phyloP scores from a whole-genome alignment of 2,113 vertebrate species.

The Phainopepla nitens region DNA sequence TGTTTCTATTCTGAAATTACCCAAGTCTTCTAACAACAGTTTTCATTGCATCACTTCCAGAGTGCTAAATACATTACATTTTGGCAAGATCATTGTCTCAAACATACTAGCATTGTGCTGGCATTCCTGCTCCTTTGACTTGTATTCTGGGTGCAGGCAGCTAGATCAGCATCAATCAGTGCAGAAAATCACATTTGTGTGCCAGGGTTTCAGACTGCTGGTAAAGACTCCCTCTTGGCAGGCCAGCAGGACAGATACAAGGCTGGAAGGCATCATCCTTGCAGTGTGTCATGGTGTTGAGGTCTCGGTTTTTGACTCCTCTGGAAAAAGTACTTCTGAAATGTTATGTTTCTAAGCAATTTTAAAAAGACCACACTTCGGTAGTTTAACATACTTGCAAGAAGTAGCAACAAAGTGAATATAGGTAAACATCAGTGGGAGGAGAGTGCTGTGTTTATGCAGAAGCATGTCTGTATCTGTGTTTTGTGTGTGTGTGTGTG shows the following conservation, averaged over 20 bases:
- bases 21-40: background rate
- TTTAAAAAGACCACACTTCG: background rate
- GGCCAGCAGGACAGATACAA: background rate
- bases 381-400: background rate
- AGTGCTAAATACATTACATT: background rate
- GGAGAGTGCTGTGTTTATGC: background rate
- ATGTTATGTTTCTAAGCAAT: background rate
- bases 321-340: background rate
- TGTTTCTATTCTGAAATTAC: background rate
- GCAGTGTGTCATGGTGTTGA: background rate
- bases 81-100: background rate
- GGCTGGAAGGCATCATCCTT: background rate
- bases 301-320: background rate
- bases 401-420: background rate
- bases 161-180: background rate
- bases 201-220: background rate
- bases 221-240: background rate
- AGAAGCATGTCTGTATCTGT: background rate
- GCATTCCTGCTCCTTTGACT: background rate
- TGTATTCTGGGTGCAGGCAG: background rate
- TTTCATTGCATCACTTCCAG: background rate
- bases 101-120: background rate
- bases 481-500: too few species aligned
- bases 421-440: background rate
- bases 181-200: background rate